Base-by-base conservation (phyloP, 2,888 invertebrate genomes). In the Rhorus exstirpatorius region DNA sequence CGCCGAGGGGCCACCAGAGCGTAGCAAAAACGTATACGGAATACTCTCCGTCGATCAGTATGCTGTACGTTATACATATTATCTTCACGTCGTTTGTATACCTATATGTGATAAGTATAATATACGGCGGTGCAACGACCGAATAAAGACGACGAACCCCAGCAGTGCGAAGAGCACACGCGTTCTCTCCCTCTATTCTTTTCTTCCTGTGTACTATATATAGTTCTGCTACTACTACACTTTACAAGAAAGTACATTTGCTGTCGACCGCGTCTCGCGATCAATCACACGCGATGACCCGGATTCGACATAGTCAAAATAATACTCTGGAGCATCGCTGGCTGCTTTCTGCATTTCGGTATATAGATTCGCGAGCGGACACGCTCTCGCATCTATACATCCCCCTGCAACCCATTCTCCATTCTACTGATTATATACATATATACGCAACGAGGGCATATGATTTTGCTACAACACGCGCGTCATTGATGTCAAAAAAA, bases 211-310 rank as follows among this genome's bases (percentile, higher is more conserved):
- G 41, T 26, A 14, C 44, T 12, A 38, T 24, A 38, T 21, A 19
- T 6, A 19, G 19, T 46, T 6, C 31, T 17, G 26, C 24, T 31
- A 38, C 53, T 51, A n/a, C 17, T 12, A 38, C 24, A 4, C 68
- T 41, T 14, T 41, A 14, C 68, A 24, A 44, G 51, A 53, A 1
- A n/a, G n/a, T n/a, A n/a, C n/a, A n/a, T n/a, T n/a, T n/a, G n/a
- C n/a, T n/a, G n/a, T n/a, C n/a, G n/a, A n/a, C n/a, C n/a, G n/a
- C n/a, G n/a, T n/a, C 41, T 53, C 46, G 67, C 76, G 80, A 81
- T 81, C 78, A 78, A 81, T 78, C n/a, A n/a, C 81, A 61, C 71
- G 81, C 68, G 74, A 78, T 81, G 81, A 81, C 81, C 81, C 78
- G 68, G 74, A 74, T 80, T 44, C 74, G 60, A 41, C 51, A 61